Evolutionary conservation across 2,797 vertebrate species (phyloP), one percentile per base, ranked within the genome.

Genomic region (Syngnathus acus): DNA sequence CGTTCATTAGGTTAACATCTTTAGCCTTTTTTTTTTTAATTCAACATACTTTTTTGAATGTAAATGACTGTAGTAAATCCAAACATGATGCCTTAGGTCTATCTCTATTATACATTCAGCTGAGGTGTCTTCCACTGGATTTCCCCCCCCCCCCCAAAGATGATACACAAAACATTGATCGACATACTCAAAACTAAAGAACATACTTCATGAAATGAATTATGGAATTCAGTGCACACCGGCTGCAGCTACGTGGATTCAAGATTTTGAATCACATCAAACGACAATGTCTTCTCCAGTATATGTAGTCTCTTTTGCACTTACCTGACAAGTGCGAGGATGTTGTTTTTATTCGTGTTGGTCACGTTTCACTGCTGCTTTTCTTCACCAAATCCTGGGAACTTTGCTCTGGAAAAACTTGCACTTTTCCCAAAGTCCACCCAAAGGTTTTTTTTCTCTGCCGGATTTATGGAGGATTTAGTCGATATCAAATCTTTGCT

Each of bases 161-260:
- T 64, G 32, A 57, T 42, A 11, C 8, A 54, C 45, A 16, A 60
- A 64, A 73, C 65, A 39, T 45, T 43, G 3, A 68, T 0, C 2
- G 14, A 59, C 39, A 53, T 66, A 19, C 43, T 63, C 68, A 61
- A 75, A 67, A 58, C 55, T n/a, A 48, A 66, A 59, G 39, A 40
- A 60, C 58, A 73, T 74, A 69, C 74, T 77, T 67, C 59, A 80
- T 71, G n/a, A 65, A 59, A 73, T 67, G 19, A 74, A 75, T 72
- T 47, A 65, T 75, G 66, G 21, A 71, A 50, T 73, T 72, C 65
- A 51, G 8, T 26, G 19, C 65, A 67, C 47, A 72, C 67, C 68
- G 64, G 55, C 26, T 55, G 55, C 61, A 9, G 14, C 37, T 39
- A 45, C 17, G 64, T 40, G 40, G 45, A 66, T 64, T 53, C 10